A percentile compares a stretch with the other conserved stretches of the same genome.
phyloP scores from a whole-genome alignment of 2,888 invertebrate species.

The Acanthacorydalis orientalis region DNA sequence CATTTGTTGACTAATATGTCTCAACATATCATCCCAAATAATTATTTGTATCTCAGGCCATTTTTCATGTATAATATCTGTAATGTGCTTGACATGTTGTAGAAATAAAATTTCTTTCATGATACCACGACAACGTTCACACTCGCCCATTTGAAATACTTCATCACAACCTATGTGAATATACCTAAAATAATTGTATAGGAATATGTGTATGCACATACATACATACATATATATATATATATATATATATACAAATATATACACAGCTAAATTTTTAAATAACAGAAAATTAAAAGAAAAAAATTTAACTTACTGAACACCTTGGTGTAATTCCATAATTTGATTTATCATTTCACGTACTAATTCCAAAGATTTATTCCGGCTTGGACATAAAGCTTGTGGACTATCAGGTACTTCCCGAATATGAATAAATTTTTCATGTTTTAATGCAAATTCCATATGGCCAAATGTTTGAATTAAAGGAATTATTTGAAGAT shows the following conservation, averaged over 20 bases:
- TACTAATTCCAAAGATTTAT: slow-evolving; percentile 41
- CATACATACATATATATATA: too few relatives aligned
- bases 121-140: slow-evolving; percentile 37
- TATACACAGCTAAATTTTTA: too few relatives aligned
- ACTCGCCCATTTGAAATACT: slow-evolving; percentile 53
- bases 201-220: slow-evolving; percentile 16
- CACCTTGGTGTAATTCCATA: slow-evolving; percentile 10
- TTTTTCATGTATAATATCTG: slow-evolving; percentile 36
- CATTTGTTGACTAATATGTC: slow-evolving; percentile 40
- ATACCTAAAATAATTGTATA: slow-evolving; percentile 22
- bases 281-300: background rate
- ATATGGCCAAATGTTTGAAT: slow-evolving; percentile 65
- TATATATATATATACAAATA: too few relatives aligned
- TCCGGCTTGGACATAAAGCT: slow-evolving; percentile 53
- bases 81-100: slow-evolving; percentile 41
- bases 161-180: slow-evolving; percentile 63
- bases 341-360: slow-evolving; percentile 55
- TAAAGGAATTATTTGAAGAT: slow-evolving; percentile 53
- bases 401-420: slow-evolving; percentile 50
- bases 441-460: slow-evolving; percentile 52
- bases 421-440: slow-evolving; percentile 41
- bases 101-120: slow-evolving; percentile 40
- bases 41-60: slow-evolving; percentile 42
- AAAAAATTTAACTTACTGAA: slow-evolving; percentile 3
- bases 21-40: slow-evolving; percentile 70